Base-by-base conservation (phyloP, 1,140 invertebrate genomes). In the Amyelois transitella region DNA sequence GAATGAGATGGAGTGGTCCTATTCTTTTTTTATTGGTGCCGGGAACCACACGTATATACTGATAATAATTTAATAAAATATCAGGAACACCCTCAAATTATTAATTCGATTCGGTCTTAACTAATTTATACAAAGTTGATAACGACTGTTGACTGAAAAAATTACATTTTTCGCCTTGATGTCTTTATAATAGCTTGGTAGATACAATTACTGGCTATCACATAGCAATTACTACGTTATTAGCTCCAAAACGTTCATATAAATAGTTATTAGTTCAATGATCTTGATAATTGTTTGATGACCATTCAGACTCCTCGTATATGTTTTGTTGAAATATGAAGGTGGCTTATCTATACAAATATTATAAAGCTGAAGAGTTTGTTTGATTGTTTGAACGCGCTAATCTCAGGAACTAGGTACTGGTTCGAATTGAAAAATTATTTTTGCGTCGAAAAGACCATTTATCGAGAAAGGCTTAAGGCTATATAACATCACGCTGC, bases 111-210 rank as follows among this genome's bases (percentile, higher is more conserved):
- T 32, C 25, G 10, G 6, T 10, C 32, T 38, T 38, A 0, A 12
- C 12, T 8, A 38, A 38, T n/a, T 38, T 38, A 2, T 14, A 14
- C n/a, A 38, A 38, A 14, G 32, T 2, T 14, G 2, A 14, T 14
- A 6, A 1, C 25, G 25, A 10, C 17, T 38, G 2, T 32, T 10
- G 10, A 6, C 25, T 6, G 25, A 38, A 38, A 38, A 38, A 38
- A 38, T 14, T 12, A 14, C 2, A 25, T 49, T 0, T 38, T 18
- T 17, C 44, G 38, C 58, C 51, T 62, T 68, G 66, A 68, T 68
- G 62, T 64, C 66, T 68, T 62, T 64, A 64, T 64, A 61, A 67
- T 67, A 48, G 32, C n/a, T 28, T 7, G 8, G 17, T 21, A 49
- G 32, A 14, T 38, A 14, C 7, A 38, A 38, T 38, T 38, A 38